phyloP scores from a whole-genome alignment of 2,113 vertebrate genomes.

The Sclerurus mexicanus region DNA sequence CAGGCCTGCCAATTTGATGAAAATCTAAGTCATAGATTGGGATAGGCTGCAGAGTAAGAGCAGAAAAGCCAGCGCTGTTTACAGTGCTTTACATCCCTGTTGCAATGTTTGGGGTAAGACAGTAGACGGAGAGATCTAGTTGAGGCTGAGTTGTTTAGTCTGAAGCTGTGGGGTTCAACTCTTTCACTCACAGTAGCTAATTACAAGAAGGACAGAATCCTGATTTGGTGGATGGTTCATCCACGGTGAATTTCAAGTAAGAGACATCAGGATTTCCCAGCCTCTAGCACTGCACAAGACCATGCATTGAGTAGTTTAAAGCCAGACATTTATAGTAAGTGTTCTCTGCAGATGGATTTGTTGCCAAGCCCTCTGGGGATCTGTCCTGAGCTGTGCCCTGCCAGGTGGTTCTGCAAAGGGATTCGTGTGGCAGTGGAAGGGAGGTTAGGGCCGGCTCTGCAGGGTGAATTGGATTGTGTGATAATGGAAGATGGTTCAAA shows the following conservation, averaged over 20 bases:
- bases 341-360: not conserved
- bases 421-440: not conserved
- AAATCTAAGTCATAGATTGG: not conserved
- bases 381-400: not conserved
- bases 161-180: not conserved
- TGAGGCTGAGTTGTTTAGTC: not conserved
- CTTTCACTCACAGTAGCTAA: not conserved
- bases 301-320: not conserved
- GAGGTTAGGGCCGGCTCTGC: not conserved
- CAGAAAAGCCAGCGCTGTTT: not conserved
- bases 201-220: not conserved
- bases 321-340: not conserved
- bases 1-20: not conserved
- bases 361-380: not conserved
- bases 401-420: not conserved
- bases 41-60: not conserved
- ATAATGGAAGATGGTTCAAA: not conserved
- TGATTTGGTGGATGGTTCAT: not conserved
- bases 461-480: not conserved
- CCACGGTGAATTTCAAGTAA: not conserved
- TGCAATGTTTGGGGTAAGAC: not conserved
- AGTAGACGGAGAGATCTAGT: not conserved
- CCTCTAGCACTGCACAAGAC: not conserved
- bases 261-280: not conserved
- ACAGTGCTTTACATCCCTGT: not conserved